phyloP scores from a whole-genome alignment of 2,113 vertebrate species.

The Melanerpes formicivorus region DNA sequence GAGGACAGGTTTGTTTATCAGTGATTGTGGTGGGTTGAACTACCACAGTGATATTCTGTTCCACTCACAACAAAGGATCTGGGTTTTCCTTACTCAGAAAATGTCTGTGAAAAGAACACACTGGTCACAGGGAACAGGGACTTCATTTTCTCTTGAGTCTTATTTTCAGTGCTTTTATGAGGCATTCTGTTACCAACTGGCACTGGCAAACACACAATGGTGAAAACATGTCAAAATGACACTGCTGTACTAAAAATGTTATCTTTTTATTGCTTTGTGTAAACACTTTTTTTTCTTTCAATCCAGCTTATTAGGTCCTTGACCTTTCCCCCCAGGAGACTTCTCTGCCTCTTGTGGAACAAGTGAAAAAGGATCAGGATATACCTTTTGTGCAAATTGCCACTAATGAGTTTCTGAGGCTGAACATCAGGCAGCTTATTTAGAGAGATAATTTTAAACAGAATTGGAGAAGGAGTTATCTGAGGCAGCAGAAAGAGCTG shows the following conservation, averaged over 20 bases:
- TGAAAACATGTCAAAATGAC: background rate
- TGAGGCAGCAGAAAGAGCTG: background rate
- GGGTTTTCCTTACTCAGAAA: background rate
- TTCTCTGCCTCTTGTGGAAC: background rate
- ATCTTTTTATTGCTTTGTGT: background rate
- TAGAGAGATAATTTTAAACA: background rate
- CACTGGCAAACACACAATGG: background rate
- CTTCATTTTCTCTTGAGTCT: background rate
- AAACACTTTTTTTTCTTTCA: background rate
- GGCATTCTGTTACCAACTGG: background rate
- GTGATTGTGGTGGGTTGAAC: background rate
- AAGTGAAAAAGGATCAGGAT: background rate
- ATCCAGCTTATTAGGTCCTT: background rate
- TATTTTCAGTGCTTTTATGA: background rate
- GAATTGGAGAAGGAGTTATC: background rate
- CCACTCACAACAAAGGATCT: background rate
- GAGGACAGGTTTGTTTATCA: background rate
- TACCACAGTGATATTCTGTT: background rate
- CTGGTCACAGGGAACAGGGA: background rate
- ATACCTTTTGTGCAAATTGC: background rate
- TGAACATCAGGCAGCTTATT: background rate
- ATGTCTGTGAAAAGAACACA: background rate
- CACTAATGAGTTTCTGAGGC: background rate
- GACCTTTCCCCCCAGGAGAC: background rate
- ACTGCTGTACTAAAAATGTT: conserved; percentile 1